These are phyloP conservation scores for Gavia stellata DNA, from an alignment of 2,113 vertebrate species.

Conservation along the genomic window DNA sequence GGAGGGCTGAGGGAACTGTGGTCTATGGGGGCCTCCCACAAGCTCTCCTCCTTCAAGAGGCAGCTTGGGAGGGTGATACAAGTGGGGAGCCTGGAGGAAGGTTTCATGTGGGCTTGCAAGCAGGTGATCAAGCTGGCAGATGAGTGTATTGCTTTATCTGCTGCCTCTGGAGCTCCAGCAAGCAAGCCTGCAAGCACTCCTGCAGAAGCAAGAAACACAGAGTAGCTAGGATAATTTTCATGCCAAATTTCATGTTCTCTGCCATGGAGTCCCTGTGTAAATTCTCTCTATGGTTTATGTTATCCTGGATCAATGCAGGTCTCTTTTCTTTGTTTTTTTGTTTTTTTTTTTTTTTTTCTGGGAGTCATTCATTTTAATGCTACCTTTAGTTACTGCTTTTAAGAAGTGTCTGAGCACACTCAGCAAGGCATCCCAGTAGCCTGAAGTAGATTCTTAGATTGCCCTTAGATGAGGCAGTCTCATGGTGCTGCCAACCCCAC, in stretches of 20 bases:
- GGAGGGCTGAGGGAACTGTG: not conserved
- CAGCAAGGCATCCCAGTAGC: not conserved
- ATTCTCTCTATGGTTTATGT: not conserved
- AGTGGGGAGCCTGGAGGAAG: not conserved
- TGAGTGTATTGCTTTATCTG: fast-evolving
- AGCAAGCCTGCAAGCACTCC: not conserved
- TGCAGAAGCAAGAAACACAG: not conserved
- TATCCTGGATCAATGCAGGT: not conserved
- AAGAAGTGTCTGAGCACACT: not conserved
- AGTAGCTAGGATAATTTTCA: not conserved
- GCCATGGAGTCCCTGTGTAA: not conserved
- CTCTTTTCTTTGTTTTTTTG: not conserved
- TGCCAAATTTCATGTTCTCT: not conserved
- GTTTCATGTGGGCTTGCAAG: not conserved
- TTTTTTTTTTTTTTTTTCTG: not conserved
- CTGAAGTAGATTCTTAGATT: not conserved
- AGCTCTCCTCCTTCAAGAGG: not conserved
- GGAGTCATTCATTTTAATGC: not conserved
- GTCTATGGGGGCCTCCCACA: not conserved
- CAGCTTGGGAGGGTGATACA: fast-evolving
- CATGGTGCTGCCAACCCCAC: not conserved
- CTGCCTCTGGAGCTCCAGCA: not conserved
- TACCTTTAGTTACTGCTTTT: not conserved
- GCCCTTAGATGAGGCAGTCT: not conserved
- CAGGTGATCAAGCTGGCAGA: not conserved